A percentile compares a stretch with the other conserved stretches of the same genome.
These are phyloP conservation scores for Zele albiditarsus DNA, from an alignment of 2,888 invertebrate genomes.

Conservation along the genomic window DNA sequence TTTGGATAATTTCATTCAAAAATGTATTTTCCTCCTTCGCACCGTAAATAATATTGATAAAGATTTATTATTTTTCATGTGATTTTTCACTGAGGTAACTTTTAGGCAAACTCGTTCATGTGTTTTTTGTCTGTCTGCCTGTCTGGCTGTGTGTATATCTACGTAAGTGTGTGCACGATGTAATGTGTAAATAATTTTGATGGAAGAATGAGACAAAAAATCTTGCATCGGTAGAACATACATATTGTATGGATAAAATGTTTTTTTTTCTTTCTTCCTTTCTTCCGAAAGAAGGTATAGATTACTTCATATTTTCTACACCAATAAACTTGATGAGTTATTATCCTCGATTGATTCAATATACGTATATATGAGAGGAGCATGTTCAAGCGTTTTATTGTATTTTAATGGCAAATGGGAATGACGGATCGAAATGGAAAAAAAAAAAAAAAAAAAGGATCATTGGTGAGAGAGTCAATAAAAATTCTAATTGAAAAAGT, in stretches of 20 bases:
- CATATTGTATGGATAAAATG: neutral
- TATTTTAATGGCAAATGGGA: neutral
- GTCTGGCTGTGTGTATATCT: too few species aligned
- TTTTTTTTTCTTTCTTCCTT: neutral
- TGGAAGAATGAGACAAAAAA: neutral
- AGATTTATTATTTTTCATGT: neutral
- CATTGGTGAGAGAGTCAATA: neutral
- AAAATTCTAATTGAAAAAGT: conserved; percentile 9
- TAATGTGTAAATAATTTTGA: neutral
- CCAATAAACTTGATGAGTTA: neutral
- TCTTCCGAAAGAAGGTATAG: neutral
- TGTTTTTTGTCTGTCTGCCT: too few species aligned
- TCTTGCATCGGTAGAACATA: neutral
- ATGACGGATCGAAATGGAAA: neutral
- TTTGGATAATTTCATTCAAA: neutral
- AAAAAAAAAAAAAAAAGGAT: neutral
- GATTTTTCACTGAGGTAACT: too few species aligned
- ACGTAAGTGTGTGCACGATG: neutral
- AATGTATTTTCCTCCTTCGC: neutral
- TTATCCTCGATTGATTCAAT: conserved; percentile 1
- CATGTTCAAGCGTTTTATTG: neutral
- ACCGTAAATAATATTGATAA: neutral
- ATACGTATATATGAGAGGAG: neutral
- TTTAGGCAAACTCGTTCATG: too few species aligned
- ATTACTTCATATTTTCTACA: neutral